phyloP scores from a whole-genome alignment of 2,797 vertebrate genomes.

The Hydrophis major region DNA sequence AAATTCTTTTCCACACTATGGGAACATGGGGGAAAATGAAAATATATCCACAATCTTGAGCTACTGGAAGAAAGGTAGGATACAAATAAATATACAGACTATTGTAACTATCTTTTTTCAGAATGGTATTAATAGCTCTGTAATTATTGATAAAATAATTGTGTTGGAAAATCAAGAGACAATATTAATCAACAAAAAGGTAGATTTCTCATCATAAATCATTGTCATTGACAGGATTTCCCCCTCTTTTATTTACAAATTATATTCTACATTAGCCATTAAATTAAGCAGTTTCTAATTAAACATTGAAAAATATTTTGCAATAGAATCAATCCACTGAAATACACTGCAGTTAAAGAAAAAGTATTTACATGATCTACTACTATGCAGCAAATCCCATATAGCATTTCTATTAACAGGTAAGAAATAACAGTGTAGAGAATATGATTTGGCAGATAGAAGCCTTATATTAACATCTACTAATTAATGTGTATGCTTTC shows the following conservation, averaged over 20 bases:
- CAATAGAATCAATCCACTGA: background rate
- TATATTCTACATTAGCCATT: background rate
- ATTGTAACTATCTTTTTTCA: background rate
- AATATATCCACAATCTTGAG: background rate
- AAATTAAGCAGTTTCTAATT: background rate
- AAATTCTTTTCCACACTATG: background rate
- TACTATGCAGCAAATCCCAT: background rate
- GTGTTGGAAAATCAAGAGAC: background rate
- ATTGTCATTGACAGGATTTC: background rate
- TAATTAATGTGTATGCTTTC: conserved; percentile 55
- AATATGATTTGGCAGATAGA: background rate
- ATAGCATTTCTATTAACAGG: conserved; percentile 4
- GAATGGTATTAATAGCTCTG: background rate
- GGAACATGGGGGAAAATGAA: background rate
- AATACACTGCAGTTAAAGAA: background rate
- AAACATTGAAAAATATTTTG: background rate
- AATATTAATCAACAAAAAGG: background rate
- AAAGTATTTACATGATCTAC: conserved; percentile 19
- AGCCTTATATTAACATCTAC: conserved; percentile 26
- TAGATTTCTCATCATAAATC: background rate
- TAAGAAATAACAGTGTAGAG: conserved; percentile 5
- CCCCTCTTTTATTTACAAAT: background rate
- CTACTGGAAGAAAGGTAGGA: background rate
- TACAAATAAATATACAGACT: background rate
- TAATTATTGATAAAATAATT: background rate